Conservation (phyloP, 2,888 invertebrate genomes). For the Lasioglossum leucozonium region DNA sequence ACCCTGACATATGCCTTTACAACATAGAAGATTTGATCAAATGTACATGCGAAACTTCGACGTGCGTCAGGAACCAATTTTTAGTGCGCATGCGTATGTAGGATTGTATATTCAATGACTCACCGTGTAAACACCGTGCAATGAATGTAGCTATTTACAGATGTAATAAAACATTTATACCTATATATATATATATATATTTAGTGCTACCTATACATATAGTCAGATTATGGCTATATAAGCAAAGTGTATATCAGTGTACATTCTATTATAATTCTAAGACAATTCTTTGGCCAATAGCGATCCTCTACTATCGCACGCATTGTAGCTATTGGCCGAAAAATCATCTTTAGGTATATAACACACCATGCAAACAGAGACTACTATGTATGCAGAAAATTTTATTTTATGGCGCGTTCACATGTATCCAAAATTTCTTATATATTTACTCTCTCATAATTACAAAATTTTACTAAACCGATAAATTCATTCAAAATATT, state of each 20-base stretch:
- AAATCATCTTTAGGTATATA: background rate
- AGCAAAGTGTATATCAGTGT: too few species aligned
- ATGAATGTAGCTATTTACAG: too few species aligned
- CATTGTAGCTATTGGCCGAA: background rate
- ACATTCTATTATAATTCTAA: background rate
- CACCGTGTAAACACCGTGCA: too few species aligned
- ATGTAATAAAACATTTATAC: too few species aligned
- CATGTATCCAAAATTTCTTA: background rate
- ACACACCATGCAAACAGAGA: too few species aligned
- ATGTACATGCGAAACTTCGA: background rate
- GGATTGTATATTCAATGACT: background rate
- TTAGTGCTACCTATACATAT: too few species aligned
- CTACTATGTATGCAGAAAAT: too few species aligned
- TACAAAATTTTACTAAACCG: background rate
- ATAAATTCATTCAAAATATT: background rate
- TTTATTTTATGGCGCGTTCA: background rate
- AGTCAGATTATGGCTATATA: too few species aligned
- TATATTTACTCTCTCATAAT: background rate
- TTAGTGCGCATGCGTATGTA: conserved; percentile 3
- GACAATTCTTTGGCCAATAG: background rate
- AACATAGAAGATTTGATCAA: background rate
- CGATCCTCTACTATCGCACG: background rate
- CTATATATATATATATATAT: too few species aligned
- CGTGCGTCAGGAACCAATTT: background rate
- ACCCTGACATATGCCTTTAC: conserved; percentile 77